Base-by-base conservation (phyloP, 2,113 vertebrate genomes). In the Rhea pennata region DNA sequence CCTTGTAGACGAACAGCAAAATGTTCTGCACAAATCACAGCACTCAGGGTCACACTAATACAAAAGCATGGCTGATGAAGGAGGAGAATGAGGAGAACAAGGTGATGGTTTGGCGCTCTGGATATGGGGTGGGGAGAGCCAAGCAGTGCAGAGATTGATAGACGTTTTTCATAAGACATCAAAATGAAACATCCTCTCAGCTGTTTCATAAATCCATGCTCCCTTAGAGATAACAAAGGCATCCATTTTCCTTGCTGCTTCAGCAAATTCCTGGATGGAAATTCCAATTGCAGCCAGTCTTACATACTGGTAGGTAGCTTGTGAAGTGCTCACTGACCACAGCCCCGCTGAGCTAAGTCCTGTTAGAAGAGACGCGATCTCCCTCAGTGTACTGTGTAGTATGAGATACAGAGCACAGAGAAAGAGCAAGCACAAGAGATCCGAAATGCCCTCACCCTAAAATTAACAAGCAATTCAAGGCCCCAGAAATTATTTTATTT, bases 181-280 rank as follows among this genome's bases (percentile, higher is more conserved):
- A 87, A 88, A 91, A 89, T 48, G 42, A 95, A 93, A 79, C 42
- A 69, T 93, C 53, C 16, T 75, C 39, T 95, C 77, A 91, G 84
- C 44, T 92, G 71, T 87, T 96, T 95, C 53, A 7, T 91, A 79
- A 91, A 89, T 70, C 89, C 66, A 77, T 89, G 0, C 65, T 93
- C 84, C 42, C 36, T 76, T 27, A 11, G 40, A 82, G 81, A 82
- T 62, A 85, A 72, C 21, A 91, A 82, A 94, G 53, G 40, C 33
- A 39, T 88, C 39, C 51, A 12, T 87, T 87, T 95, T 92, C 89
- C 77, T 70, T 1, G 0, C 40, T 89, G 74, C 39, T 62, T 93
- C 42, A 53, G 50, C 92, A 91, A 76, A 93, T 73, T 96, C 81
- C 81, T 89, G 56, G 39, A 9, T 89, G 44, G 92, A 93, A 92